These are phyloP conservation scores for Burhinus oedicnemus DNA, from an alignment of 2,113 vertebrate genomes.

Conservation along the genomic window DNA sequence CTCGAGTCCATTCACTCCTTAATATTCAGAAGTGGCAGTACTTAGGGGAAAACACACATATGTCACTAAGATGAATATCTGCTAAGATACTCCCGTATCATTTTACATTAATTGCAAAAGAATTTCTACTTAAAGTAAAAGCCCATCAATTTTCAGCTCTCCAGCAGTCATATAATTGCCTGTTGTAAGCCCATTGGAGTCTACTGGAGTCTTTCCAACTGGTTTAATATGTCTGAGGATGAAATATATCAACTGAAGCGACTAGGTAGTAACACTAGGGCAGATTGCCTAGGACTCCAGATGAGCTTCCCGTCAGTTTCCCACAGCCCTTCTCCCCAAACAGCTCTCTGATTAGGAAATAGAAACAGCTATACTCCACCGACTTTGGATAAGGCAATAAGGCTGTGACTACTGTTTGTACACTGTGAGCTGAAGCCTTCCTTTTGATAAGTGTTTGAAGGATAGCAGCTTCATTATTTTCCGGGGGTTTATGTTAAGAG, in stretches of 20 bases:
- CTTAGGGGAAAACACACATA: neutral
- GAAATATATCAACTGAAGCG: conserved; percentile 6
- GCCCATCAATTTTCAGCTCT: neutral
- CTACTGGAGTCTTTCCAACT: conserved; percentile 31
- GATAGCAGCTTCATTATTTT: neutral
- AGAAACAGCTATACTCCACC: neutral
- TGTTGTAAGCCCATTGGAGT: conserved; percentile 7
- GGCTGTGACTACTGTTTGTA: neutral
- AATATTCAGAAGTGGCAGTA: neutral
- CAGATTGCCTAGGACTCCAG: conserved; percentile 1
- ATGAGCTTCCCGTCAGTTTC: neutral
- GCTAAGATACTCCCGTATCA: neutral
- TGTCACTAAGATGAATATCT: neutral
- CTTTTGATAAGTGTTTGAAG: neutral
- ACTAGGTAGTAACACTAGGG: neutral
- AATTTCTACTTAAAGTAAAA: conserved; percentile 15
- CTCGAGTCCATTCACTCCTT: neutral
- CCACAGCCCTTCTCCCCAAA: neutral
- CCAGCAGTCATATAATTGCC: neutral
- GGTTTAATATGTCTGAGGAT: neutral
- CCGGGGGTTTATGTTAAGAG: neutral
- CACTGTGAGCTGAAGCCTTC: neutral
- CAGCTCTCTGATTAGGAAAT: neutral
- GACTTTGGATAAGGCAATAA: neutral
- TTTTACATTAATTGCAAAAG: conserved; percentile 29